phyloP scores from a whole-genome alignment of 2,888 invertebrate species.

The Trachelus tabidus region DNA sequence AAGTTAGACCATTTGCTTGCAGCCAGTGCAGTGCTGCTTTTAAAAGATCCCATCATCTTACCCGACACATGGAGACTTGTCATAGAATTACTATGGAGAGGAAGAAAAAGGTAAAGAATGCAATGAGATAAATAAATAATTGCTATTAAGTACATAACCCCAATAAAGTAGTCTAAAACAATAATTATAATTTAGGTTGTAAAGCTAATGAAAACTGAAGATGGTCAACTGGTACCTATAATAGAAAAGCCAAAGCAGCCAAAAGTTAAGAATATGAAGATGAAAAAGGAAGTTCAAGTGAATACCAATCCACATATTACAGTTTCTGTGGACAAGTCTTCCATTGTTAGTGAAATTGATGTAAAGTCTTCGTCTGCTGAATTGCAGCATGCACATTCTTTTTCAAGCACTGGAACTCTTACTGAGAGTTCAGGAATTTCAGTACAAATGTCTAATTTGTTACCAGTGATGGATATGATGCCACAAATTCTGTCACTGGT shows the following conservation, averaged over 20 bases:
- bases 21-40: slow-evolving; percentile 55
- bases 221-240: slow-evolving; percentile 50
- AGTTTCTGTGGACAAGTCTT: background rate
- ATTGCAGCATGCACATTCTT: slow-evolving; percentile 9
- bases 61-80: slow-evolving; percentile 56
- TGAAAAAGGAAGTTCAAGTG: slow-evolving; percentile 10
- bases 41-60: slow-evolving; percentile 58
- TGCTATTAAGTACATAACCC: background rate
- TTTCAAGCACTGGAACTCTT: slow-evolving; percentile 12
- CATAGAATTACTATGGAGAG: slow-evolving; percentile 52
- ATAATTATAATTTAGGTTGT: slow-evolving; percentile 37
- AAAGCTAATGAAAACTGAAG: slow-evolving; percentile 52
- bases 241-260: slow-evolving; percentile 43
- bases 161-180: background rate
- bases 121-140: background rate
- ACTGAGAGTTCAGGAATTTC: slow-evolving; percentile 7
- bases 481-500: slow-evolving; percentile 50
- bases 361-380: slow-evolving; percentile 3
- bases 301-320: background rate
- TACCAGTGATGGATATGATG: slow-evolving; percentile 21
- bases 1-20: slow-evolving; percentile 57
- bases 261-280: slow-evolving; percentile 25
- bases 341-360: background rate
- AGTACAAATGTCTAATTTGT: slow-evolving; percentile 13
- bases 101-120: slow-evolving; percentile 46